Evolutionary conservation across 1,140 invertebrate species (phyloP).

Genomic region (Dreissena rostriformis): DNA sequence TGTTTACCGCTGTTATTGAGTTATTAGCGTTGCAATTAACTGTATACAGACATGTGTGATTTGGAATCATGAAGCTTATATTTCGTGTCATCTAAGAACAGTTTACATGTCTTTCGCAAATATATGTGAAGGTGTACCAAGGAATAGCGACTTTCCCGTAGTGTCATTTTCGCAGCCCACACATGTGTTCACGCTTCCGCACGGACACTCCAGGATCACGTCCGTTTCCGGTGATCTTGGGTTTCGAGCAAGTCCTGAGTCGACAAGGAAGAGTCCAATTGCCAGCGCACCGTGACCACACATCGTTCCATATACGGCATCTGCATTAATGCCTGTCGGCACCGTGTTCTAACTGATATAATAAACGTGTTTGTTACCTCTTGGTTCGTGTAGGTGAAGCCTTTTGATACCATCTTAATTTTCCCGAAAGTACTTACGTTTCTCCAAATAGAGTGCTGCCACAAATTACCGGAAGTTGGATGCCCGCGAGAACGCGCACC

Average conservation of each 20-base stretch:
- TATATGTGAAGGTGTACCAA: conserved; percentile 76
- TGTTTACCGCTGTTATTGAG: background rate
- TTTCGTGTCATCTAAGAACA: background rate
- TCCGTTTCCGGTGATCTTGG: conserved; percentile 64
- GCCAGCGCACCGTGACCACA: conserved; percentile 80
- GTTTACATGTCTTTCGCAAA: conserved; percentile 70
- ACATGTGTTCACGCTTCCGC: conserved; percentile 73
- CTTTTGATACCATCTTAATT: conserved; percentile 70
- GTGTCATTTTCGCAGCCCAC: conserved; percentile 60
- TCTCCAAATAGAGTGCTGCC: conserved; percentile 74
- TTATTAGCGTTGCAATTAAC: background rate
- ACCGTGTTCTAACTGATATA: conserved; percentile 70
- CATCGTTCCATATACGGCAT: conserved; percentile 80
- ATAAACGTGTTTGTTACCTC: conserved; percentile 79
- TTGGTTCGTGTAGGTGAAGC: conserved; percentile 75
- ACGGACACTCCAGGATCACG: conserved; percentile 76
- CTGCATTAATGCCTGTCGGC: conserved; percentile 73
- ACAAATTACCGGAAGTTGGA: conserved; percentile 66
- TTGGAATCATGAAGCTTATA: background rate
- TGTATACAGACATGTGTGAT: background rate
- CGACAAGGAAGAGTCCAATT: conserved; percentile 71
- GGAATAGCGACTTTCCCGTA: conserved; percentile 72
- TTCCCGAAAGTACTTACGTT: conserved; percentile 65
- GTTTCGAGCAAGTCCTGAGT: conserved; percentile 64
- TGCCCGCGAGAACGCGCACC: conserved; percentile 74